Conservation (phyloP, 2,888 invertebrate genomes). For the Pandemis corylana region DNA sequence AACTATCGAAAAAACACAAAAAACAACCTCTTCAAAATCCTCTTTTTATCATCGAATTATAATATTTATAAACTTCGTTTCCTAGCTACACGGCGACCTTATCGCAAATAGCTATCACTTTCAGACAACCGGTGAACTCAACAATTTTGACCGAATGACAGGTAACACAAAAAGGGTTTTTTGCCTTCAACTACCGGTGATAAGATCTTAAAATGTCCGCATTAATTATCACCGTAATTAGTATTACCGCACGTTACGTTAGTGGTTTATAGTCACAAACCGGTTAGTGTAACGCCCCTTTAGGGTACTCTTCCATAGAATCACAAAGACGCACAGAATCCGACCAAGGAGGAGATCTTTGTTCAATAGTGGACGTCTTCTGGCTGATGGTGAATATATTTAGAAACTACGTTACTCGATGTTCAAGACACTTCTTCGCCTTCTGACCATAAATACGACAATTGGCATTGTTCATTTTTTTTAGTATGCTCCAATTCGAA, state of each 20-base stretch:
- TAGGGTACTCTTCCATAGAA: not conserved
- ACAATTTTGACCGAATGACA: constrained; percentile 35
- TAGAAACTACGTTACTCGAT: too few species aligned
- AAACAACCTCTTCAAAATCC: too few species aligned
- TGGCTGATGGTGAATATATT: too few species aligned
- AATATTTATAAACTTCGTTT: not conserved
- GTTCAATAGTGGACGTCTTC: too few species aligned
- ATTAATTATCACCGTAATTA: constrained; percentile 16
- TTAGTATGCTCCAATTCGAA: too few species aligned
- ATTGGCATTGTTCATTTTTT: too few species aligned
- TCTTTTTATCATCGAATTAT: too few species aligned
- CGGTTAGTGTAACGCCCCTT: not conserved
- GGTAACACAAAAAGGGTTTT: constrained; percentile 41
- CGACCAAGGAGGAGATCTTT: too few species aligned
- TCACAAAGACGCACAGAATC: too few species aligned
- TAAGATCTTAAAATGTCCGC: constrained; percentile 19
- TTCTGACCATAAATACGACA: too few species aligned
- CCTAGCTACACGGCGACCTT: constrained; percentile 12
- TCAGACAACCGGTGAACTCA: constrained; percentile 26
- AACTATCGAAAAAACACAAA: too few species aligned
- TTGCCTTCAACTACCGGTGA: constrained; percentile 13
- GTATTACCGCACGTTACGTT: not conserved
- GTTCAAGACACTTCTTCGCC: too few species aligned
- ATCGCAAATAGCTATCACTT: constrained; percentile 28
- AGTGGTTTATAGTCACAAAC: not conserved